Percentiles rank a stretch among this genome's conserved stretches.
Conservation (phyloP, 1,140 invertebrate genomes). For the Lycorma delicatula region DNA sequence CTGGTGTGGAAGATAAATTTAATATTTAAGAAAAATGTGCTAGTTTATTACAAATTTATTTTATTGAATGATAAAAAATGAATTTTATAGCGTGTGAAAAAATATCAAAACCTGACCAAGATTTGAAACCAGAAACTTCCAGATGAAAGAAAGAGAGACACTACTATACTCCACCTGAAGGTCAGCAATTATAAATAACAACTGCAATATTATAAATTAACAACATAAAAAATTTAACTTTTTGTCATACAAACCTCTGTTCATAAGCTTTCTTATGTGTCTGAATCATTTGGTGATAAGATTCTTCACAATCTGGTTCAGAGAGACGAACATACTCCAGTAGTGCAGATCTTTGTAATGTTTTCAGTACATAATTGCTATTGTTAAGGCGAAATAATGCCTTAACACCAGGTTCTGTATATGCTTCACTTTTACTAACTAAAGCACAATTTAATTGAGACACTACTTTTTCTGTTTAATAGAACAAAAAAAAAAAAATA, state of each 20-base stretch:
- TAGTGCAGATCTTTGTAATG: slow-evolving; percentile 71
- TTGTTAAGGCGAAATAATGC: slow-evolving; percentile 87
- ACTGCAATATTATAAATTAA: neutral
- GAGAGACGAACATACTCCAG: slow-evolving; percentile 68
- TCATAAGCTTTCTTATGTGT: slow-evolving; percentile 70
- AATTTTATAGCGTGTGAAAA: no score
- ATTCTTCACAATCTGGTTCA: slow-evolving; percentile 74
- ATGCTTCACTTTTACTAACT: slow-evolving; percentile 73
- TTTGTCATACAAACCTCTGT: slow-evolving; percentile 51
- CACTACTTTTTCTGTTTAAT: slow-evolving; percentile 66
- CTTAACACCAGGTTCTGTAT: slow-evolving; percentile 69
- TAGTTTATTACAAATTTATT: no score
- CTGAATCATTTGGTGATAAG: slow-evolving; percentile 71
- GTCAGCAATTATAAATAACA: neutral
- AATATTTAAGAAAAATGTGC: no score
- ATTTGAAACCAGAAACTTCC: no score
- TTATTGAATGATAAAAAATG: no score
- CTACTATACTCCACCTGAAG: neutral
- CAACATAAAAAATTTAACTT: no score
- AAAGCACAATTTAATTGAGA: slow-evolving; percentile 76
- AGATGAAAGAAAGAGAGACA: slow-evolving; percentile 4
- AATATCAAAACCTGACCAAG: no score
- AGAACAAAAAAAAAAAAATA: slow-evolving; percentile 13
- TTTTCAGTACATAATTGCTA: slow-evolving; percentile 86
- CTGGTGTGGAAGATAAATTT: no score